phyloP scores from a whole-genome alignment of 2,797 vertebrate genomes.

The Tinamus major region DNA sequence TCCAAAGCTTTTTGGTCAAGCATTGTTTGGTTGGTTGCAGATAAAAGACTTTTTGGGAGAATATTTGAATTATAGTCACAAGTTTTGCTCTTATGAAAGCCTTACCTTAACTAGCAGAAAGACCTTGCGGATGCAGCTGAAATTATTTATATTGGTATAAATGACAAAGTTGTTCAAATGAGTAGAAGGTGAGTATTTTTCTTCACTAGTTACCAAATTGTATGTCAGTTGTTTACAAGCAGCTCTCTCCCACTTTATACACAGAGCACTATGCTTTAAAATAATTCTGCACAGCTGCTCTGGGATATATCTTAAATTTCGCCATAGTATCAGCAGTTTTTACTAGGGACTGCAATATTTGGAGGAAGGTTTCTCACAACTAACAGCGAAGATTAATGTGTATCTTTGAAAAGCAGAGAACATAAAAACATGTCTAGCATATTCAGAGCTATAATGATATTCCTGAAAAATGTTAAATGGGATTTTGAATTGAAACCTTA shows the following conservation, averaged over 20 bases:
- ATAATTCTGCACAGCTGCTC: conserved; percentile 23
- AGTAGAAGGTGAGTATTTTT: neutral
- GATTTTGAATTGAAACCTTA: neutral
- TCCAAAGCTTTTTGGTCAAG: neutral
- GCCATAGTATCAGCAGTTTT: conserved; percentile 28
- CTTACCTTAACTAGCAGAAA: neutral
- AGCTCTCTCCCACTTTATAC: neutral
- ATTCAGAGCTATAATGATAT: neutral
- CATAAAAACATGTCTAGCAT: neutral
- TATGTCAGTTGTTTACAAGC: conserved; percentile 52
- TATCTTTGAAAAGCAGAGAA: neutral
- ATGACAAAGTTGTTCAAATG: conserved; percentile 44
- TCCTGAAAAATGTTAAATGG: neutral
- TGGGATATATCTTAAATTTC: conserved; percentile 1
- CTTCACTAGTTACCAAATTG: conserved; percentile 29
- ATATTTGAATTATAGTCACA: neutral
- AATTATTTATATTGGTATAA: conserved; percentile 26
- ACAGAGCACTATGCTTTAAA: conserved; percentile 15
- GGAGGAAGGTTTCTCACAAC: neutral
- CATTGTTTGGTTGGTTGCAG: conserved; percentile 1
- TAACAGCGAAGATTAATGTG: conserved; percentile 1
- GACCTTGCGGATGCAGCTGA: neutral
- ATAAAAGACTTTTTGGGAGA: neutral
- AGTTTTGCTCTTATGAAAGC: conserved; percentile 1
- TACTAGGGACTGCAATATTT: neutral